A percentile compares a stretch with the other conserved stretches of the same genome.
These are phyloP conservation scores for Drosophila mojavensis DNA, from an alignment of 1,140 invertebrate genomes.

Conservation along the genomic window DNA sequence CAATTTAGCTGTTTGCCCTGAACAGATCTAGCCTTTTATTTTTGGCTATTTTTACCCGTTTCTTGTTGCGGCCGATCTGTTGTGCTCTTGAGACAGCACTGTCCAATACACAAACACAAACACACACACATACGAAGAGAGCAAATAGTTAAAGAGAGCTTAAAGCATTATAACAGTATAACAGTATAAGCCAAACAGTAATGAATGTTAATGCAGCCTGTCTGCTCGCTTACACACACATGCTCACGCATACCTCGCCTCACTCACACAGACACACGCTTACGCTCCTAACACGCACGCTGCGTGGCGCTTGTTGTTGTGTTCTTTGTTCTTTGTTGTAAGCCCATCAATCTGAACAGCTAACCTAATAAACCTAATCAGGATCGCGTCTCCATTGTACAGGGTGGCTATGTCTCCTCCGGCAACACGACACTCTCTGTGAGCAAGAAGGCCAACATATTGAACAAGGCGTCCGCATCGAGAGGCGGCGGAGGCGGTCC, in stretches of 20 bases:
- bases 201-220: too few species aligned
- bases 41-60: too few species aligned
- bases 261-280: slow-evolving; percentile 32
- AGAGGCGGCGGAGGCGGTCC: slow-evolving; percentile 63
- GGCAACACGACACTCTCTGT: slow-evolving; percentile 86
- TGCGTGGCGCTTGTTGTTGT: slow-evolving; percentile 79
- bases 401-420: slow-evolving; percentile 86
- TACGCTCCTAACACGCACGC: slow-evolving; percentile 73
- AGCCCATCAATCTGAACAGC: slow-evolving; percentile 66
- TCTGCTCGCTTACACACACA: slow-evolving; percentile 2
- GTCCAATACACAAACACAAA: slow-evolving; percentile 24
- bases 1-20: too few species aligned
- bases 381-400: slow-evolving; percentile 87
- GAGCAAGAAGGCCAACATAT: slow-evolving; percentile 89
- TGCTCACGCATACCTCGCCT: not conserved
- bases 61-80: too few species aligned
- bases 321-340: slow-evolving; percentile 81
- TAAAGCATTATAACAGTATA: too few species aligned
- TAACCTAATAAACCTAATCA: slow-evolving; percentile 83
- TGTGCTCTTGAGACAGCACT: too few species aligned
- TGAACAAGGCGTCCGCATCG: slow-evolving; percentile 86
- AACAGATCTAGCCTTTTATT: too few species aligned
- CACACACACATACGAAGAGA: slow-evolving; percentile 25
- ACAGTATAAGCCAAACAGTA: too few species aligned
- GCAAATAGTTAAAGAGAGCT: too few species aligned